A percentile compares a stretch with the other conserved stretches of the same genome.
These are phyloP conservation scores for Orientallactaga bullata DNA, from an alignment of 2,113 vertebrate genomes.

Conservation along the genomic window DNA sequence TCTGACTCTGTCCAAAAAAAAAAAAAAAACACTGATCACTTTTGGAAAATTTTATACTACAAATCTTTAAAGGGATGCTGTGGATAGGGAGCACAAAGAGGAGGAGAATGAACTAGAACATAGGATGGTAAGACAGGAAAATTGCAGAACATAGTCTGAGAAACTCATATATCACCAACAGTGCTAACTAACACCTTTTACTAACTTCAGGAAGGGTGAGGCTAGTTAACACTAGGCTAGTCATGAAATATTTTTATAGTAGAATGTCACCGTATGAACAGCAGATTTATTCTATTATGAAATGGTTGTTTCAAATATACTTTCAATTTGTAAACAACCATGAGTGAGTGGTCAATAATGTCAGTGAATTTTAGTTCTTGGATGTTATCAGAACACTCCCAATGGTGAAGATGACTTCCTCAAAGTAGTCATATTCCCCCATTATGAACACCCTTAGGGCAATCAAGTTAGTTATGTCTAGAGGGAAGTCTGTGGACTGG, in stretches of 20 bases:
- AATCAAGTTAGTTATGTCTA: background rate
- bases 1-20: too few relatives aligned
- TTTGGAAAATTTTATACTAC: conserved; percentile 27
- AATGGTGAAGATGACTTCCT: background rate
- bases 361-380: background rate
- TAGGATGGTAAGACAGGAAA: background rate
- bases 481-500: background rate
- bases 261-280: background rate
- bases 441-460: background rate
- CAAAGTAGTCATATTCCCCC: background rate
- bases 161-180: background rate
- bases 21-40: too few relatives aligned
- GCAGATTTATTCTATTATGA: background rate
- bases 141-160: background rate
- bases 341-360: background rate
- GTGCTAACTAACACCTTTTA: background rate
- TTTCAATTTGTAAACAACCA: background rate
- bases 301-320: background rate
- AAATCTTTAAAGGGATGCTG: conserved; percentile 42
- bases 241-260: background rate
- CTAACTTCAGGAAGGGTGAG: background rate
- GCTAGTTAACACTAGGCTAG: background rate
- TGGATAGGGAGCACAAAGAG: background rate
- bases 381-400: background rate
- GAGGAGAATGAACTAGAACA: background rate